Evolutionary conservation across 2,113 vertebrate genomes (phyloP).

Genomic region (Phoenicopterus ruber): DNA sequence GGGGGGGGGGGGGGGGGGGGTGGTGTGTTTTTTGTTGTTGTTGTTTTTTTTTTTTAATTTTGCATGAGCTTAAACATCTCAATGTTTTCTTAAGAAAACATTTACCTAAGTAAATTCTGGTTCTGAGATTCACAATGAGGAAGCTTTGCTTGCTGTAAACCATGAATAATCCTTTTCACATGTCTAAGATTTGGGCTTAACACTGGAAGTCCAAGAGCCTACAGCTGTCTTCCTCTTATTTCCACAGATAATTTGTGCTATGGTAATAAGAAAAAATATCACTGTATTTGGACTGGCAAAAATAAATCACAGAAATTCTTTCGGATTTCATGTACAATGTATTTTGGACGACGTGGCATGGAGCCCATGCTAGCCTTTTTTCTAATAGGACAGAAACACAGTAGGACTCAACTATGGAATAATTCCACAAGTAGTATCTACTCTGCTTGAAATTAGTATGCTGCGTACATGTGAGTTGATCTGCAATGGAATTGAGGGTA

Average conservation of each 20-base stretch:
- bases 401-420: neutral
- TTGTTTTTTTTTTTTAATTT: neutral
- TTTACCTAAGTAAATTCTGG: neutral
- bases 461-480: neutral
- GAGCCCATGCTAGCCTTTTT: neutral
- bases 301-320: neutral
- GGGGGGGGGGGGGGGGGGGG: no score
- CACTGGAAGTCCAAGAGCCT: neutral
- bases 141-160: neutral
- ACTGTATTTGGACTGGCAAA: neutral
- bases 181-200: neutral
- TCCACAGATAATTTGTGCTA: neutral
- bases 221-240: neutral
- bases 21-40: no score
- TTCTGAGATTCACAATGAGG: neutral
- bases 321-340: neutral
- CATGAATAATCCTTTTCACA: neutral
- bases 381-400: neutral
- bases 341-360: neutral
- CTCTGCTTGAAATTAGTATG: neutral
- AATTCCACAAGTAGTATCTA: neutral
- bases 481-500: neutral
- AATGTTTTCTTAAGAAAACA: neutral
- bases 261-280: neutral
- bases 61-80: neutral